Base-by-base conservation (phyloP, 2,113 vertebrate genomes). In the Lophura nycthemera region DNA sequence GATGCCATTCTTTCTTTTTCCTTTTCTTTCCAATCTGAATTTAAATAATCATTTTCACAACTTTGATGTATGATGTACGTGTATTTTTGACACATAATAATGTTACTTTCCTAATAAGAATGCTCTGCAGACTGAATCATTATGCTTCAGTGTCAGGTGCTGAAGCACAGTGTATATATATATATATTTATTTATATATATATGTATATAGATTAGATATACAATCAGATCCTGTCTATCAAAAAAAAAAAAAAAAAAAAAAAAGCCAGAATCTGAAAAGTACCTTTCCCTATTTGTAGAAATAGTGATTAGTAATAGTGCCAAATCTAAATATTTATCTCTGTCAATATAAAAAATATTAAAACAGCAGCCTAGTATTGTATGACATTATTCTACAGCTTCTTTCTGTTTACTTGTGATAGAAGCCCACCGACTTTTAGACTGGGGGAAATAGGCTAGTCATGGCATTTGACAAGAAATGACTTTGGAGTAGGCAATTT, bases 181-280 rank as follows among this genome's bases (percentile, higher is more conserved):
- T 61, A 42, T 71, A 25, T 71, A 27, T 71, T 4, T 85, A 11
- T 85, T 18, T 66, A 38, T 66, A 34, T 27, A 73, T 78, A 81
- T 70, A 86, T 86, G 15, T 54, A 29, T 30, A 54, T 4, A 85
- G 77, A 29, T 91, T 61, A 95, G 32, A 57, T 84, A 76, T 95
- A 90, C 90, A 91, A 8, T 83, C 82, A 65, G 84, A 92, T 79
- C 71, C 25, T 66, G 82, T 78, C 43, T 3, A 84, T 85, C 93
- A 83, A 91, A 95, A 93, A 93, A 32, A n/a, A n/a, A n/a, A 92
- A 95, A 93, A 92, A 36, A 52, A 7, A 91, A 95, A 93, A 93
- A 43, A 36, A 57, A 50, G 48, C 16, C 16, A 11, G 27, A 63
- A 64, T 89, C 74, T 79, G 74, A 93, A 89, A 96, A 92, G 84